Percentiles rank a stretch among this genome's conserved stretches.
Conservation (phyloP, 92 coral and sea anemone genomes). For the Paragorgia papillata region DNA sequence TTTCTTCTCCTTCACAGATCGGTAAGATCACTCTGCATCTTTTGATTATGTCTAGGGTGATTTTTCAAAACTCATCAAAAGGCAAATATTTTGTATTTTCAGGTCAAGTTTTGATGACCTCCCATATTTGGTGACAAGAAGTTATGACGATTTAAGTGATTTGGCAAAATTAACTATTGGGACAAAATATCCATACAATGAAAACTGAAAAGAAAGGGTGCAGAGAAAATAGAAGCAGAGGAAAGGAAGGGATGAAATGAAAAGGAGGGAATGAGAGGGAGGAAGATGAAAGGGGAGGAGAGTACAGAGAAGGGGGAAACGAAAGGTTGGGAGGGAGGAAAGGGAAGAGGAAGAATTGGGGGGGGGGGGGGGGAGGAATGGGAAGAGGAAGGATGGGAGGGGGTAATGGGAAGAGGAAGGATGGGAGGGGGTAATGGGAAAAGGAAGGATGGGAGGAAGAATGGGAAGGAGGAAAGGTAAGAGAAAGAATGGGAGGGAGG, state of each 20-base stretch:
- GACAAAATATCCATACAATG: conserved; percentile 69
- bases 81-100: neutral
- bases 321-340: neutral
- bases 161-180: conserved; percentile 75
- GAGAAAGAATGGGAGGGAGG: too few relatives aligned
- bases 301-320: neutral
- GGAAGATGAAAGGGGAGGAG: neutral
- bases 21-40: conserved; percentile 51
- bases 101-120: conserved; percentile 90
- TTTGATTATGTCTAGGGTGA: too few relatives aligned
- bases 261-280: neutral
- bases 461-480: too few relatives aligned
- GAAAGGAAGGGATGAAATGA: neutral
- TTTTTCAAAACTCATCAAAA: neutral
- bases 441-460: too few relatives aligned
- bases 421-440: too few relatives aligned
- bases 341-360: neutral
- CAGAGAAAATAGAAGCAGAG: neutral
- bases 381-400: too few relatives aligned
- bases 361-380: too few relatives aligned
- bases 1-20: conserved; percentile 93
- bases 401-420: too few relatives aligned
- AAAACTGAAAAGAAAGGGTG: too few relatives aligned
- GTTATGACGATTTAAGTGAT: conserved; percentile 62
- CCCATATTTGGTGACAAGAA: conserved; percentile 81